Conservation (phyloP, 2,113 vertebrate genomes). For the Machaerirhynchus nigripectus region DNA sequence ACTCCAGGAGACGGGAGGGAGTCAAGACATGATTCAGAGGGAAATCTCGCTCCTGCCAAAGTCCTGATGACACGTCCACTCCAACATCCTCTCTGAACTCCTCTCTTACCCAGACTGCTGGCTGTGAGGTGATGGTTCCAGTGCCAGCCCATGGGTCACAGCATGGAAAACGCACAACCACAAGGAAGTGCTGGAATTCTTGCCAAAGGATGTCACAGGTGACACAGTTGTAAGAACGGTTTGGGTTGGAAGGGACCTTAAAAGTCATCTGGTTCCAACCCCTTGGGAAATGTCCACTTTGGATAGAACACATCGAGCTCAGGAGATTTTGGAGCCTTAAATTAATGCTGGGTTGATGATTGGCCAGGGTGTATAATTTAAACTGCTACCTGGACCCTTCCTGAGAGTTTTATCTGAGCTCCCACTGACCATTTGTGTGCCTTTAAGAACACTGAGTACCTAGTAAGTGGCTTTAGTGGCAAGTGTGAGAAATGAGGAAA, state of each 20-base stretch:
- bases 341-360: not conserved
- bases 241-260: not conserved
- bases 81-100: not conserved
- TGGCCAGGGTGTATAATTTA: not conserved
- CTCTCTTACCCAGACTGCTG: not conserved
- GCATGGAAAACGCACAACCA: not conserved
- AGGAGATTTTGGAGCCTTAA: not conserved
- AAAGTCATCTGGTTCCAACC: not conserved
- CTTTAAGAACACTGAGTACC: not conserved
- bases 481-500: not conserved
- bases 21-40: not conserved
- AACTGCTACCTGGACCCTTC: not conserved
- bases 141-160: not conserved
- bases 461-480: not conserved
- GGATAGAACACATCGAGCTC: not conserved
- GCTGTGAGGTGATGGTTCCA: not conserved
- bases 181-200: not conserved
- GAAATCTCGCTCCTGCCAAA: not conserved
- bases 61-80: not conserved
- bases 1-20: not conserved
- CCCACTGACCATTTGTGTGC: not conserved
- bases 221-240: not conserved
- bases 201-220: not conserved
- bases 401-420: not conserved
- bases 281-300: not conserved